These are phyloP conservation scores for Leucoraja erinaceus DNA, from an alignment of 2,113 vertebrate species.

Conservation along the genomic window DNA sequence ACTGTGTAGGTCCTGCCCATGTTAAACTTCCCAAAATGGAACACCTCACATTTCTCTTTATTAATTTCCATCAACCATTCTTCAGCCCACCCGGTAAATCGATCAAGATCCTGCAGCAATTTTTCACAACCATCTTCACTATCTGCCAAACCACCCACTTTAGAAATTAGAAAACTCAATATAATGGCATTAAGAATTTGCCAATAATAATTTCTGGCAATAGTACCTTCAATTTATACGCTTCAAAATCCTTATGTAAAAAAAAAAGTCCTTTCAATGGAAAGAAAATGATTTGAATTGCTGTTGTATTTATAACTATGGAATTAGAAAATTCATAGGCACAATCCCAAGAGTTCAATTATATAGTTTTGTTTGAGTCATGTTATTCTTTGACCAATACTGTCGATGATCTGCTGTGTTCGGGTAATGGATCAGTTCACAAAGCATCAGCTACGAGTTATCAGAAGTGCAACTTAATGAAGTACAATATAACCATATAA, in stretches of 20 bases:
- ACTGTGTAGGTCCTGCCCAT: no score
- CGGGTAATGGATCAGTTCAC: neutral
- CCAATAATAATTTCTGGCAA: neutral
- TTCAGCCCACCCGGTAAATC: no score
- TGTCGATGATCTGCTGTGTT: neutral
- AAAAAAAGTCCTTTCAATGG: neutral
- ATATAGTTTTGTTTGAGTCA: neutral
- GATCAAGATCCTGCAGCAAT: no score
- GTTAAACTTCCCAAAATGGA: no score
- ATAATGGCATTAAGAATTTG: neutral
- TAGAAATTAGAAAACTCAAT: neutral
- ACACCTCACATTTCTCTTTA: no score
- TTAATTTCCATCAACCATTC: no score
- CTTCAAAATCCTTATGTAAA: neutral
- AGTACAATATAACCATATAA: no score
- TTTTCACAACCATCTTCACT: no score
- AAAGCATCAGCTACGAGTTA: neutral
- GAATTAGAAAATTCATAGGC: neutral
- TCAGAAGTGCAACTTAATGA: neutral
- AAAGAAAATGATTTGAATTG: neutral
- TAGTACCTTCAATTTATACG: neutral
- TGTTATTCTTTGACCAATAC: conserved; percentile 10
- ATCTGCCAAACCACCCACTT: no score
- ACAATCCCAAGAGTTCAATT: conserved; percentile 22
- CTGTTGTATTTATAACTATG: neutral